Evolutionary conservation across 2,113 vertebrate genomes (phyloP), one percentile per base, ranked within the genome.

Genomic region (Dendrocopos noguchii): DNA sequence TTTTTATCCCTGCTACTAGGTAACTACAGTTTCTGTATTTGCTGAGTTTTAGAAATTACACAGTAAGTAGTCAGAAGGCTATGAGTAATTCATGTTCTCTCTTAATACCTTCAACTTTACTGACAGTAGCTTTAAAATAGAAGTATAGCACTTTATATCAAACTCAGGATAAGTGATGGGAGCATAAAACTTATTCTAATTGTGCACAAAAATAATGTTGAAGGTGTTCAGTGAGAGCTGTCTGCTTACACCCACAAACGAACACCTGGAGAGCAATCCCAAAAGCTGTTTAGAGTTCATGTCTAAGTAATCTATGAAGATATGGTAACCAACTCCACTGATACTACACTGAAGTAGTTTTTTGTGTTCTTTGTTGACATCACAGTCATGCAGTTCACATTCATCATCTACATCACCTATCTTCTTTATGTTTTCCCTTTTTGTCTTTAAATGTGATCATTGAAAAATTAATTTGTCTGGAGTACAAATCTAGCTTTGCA

Each of bases 1-100:
- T 44, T 44, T 44, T 44, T 44, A 15, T 44, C 42, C 14, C 47
- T 13, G 95, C 91, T 94, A 85, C 91, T 95, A 80, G 92, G 96
- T 90, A 96, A 95, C 85, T 44, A 52, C 50, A 81, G 70, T 68
- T 94, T 65, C 27, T 75, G 34, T 71, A 71, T 84, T 57, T 76
- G 28, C 47, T 85, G 46, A 33, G 33, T 86, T 91, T 71, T 85
- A 89, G 75, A 89, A 93, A 71, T 68, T 17, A 68, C 81, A 81
- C 66, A 83, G 42, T 42, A 55, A n/a, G 70, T 70, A 65, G 36
- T 61, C 88, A 91, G 84, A 80, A 94, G n/a, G 68, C 20, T 75
- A 10, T 36, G 29, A 84, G 39, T 78, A 90, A 70, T 75, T 52
- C 22, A 10, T 83, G 81, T 91, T 73, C 19, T 72, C 67, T 82